Evolutionary conservation across 2,113 vertebrate species (phyloP).

Genomic region (Microcebus murinus): DNA sequence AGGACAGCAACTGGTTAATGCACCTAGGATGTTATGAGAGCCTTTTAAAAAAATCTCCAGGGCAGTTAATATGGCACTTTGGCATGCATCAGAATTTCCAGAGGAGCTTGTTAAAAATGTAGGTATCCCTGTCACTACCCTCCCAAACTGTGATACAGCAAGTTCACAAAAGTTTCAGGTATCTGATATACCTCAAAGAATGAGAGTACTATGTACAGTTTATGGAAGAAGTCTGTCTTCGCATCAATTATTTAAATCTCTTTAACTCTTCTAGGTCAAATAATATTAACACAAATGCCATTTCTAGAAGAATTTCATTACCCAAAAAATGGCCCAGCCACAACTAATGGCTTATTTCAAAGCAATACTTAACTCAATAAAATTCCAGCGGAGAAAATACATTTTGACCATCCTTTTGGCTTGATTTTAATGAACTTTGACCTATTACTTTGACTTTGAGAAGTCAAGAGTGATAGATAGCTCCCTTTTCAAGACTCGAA

Average conservation of each 20-base stretch:
- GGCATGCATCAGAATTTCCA: not conserved
- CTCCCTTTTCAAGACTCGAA: not conserved
- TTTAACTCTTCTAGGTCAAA: conserved; percentile 33
- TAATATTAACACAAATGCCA: not conserved
- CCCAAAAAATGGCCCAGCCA: not conserved
- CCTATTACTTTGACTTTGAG: not conserved
- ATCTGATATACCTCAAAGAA: not conserved
- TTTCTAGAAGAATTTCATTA: not conserved
- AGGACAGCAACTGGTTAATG: not conserved
- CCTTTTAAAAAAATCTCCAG: not conserved
- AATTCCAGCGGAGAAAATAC: not conserved
- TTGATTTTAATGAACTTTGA: not conserved
- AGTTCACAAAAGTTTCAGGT: not conserved
- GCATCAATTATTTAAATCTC: conserved; percentile 34
- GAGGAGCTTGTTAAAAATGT: not conserved
- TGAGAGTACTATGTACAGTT: not conserved
- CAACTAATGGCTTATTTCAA: not conserved
- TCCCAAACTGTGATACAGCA: not conserved
- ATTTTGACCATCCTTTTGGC: not conserved
- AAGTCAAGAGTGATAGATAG: not conserved
- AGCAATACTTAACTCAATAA: not conserved
- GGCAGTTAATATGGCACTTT: not conserved
- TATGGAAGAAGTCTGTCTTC: not conserved
- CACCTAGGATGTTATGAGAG: not conserved
- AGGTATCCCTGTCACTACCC: not conserved